These are phyloP conservation scores for Spodoptera picta DNA, from an alignment of 2,888 invertebrate species.

Conservation along the genomic window DNA sequence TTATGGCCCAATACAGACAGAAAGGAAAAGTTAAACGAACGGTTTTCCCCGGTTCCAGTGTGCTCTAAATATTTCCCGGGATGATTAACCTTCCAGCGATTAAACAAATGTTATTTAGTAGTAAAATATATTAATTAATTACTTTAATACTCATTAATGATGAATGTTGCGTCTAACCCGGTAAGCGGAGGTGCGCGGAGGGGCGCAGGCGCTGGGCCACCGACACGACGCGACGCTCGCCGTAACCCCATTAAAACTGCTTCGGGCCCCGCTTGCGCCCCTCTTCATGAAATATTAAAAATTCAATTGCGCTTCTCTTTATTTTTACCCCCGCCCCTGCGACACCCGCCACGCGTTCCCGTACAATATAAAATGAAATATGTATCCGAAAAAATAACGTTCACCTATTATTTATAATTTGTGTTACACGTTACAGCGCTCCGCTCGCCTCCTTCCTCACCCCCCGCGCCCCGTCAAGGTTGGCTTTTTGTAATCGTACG, in stretches of 20 bases:
- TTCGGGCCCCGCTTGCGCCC: conserved; percentile 77
- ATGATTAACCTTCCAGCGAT: neutral
- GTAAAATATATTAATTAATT: conserved; percentile 13
- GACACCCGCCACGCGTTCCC: conserved; percentile 75
- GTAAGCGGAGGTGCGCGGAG: conserved; percentile 17
- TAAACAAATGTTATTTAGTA: neutral
- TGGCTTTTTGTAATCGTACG: conserved; percentile 52
- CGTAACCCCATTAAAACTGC: conserved; percentile 86
- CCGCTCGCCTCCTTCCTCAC: conserved; percentile 39
- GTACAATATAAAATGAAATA: conserved; percentile 88
- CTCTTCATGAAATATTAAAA: conserved; percentile 89
- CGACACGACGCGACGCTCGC: conserved; percentile 59
- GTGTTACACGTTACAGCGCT: conserved; percentile 72
- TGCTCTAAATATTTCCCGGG: too few species aligned
- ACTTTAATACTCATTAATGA: conserved; percentile 37
- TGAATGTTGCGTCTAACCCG: conserved; percentile 21
- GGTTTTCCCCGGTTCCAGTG: too few species aligned
- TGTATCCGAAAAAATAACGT: conserved; percentile 87
- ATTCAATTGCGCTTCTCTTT: conserved; percentile 89
- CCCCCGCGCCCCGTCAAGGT: conserved; percentile 56
- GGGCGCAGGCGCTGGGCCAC: conserved; percentile 33
- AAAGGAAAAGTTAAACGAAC: too few species aligned
- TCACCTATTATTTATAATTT: conserved; percentile 87
- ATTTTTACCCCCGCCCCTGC: conserved; percentile 86
- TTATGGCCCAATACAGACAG: too few species aligned